Conservation (phyloP, 2,113 vertebrate genomes). For the Gobiocypris rarus region DNA sequence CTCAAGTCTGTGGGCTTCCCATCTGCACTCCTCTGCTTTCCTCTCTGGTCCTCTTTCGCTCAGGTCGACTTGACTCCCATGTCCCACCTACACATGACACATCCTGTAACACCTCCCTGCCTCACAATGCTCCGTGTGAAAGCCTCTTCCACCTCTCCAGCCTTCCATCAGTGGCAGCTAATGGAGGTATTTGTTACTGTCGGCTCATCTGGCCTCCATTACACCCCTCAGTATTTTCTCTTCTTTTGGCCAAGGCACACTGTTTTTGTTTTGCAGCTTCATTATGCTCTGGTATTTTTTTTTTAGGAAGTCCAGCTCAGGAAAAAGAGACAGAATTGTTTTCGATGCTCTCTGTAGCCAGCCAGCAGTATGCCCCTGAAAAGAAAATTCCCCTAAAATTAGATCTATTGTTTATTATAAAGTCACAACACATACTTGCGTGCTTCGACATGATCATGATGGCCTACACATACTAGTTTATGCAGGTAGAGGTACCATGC, state of each 20-base stretch:
- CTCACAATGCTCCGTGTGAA: neutral
- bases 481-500: neutral
- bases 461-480: neutral
- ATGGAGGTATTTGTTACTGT: slow-evolving; percentile 53
- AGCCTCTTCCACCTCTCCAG: slow-evolving; percentile 49
- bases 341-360: neutral
- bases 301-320: slow-evolving; percentile 1
- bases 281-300: slow-evolving; percentile 35
- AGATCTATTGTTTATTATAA: slow-evolving; percentile 18
- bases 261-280: slow-evolving; percentile 47
- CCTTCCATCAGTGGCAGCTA: slow-evolving; percentile 52
- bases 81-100: slow-evolving; percentile 31
- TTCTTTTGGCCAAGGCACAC: neutral
- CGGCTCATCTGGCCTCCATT: slow-evolving; percentile 69
- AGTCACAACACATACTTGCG: neutral
- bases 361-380: slow-evolving; percentile 30
- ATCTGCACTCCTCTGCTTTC: slow-evolving; percentile 50
- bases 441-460: neutral
- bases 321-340: slow-evolving; percentile 17
- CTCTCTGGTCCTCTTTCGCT: neutral
- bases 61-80: slow-evolving; percentile 31
- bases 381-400: slow-evolving; percentile 23
- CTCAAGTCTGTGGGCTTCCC: slow-evolving; percentile 59
- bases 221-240: slow-evolving; percentile 16
- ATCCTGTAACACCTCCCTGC: neutral